These are phyloP conservation scores for Apantesis nais DNA, from an alignment of 2,888 invertebrate genomes.

Conservation along the genomic window DNA sequence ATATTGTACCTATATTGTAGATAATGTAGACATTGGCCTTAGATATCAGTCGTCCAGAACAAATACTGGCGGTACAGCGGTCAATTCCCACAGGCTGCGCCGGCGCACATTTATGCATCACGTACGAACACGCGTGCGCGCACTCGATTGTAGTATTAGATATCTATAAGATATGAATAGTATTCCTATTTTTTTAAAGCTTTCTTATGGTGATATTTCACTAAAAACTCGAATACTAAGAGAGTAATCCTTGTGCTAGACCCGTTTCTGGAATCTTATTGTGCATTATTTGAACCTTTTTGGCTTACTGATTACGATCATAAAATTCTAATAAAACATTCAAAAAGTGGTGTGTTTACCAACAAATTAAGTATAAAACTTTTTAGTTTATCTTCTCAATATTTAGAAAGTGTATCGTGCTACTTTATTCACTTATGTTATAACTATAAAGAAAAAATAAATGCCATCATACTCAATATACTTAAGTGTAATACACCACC, in stretches of 20 bases:
- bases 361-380: neutral
- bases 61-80: slow-evolving; percentile 25
- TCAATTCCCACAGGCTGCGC: slow-evolving; percentile 67
- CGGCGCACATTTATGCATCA: slow-evolving; percentile 63
- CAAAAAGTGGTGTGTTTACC: neutral
- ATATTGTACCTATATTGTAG: slow-evolving; percentile 14
- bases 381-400: neutral
- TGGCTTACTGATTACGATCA: too few relatives aligned
- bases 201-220: too few relatives aligned
- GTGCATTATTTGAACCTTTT: neutral
- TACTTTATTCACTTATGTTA: neutral
- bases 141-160: slow-evolving; percentile 51
- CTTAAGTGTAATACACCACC: neutral
- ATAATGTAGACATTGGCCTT: slow-evolving; percentile 13
- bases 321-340: neutral
- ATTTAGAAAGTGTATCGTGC: neutral
- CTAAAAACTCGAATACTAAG: too few relatives aligned
- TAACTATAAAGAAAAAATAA: neutral
- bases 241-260: too few relatives aligned
- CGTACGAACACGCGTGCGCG: slow-evolving; percentile 80
- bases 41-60: slow-evolving; percentile 18
- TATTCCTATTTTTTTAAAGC: neutral
- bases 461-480: neutral
- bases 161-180: slow-evolving; percentile 47
- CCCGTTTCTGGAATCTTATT: neutral